These are phyloP conservation scores for Dinoponera quadriceps DNA, from an alignment of 1,140 invertebrate genomes.

Conservation along the genomic window DNA sequence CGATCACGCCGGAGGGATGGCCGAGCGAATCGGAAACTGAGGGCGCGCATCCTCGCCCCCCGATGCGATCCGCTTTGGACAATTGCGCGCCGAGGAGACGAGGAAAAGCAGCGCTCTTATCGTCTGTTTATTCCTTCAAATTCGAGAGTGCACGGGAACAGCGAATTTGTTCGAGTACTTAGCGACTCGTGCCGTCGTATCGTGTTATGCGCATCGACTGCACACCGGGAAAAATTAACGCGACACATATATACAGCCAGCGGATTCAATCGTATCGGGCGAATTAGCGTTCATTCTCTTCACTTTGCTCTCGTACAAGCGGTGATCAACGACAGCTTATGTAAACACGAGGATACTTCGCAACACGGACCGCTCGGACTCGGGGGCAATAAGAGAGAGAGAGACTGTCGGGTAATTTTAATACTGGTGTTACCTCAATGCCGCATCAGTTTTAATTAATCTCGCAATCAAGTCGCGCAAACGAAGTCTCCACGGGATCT, in stretches of 20 bases:
- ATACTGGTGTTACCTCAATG: conserved; percentile 39
- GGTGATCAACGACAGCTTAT: too few relatives aligned
- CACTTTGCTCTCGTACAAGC: too few relatives aligned
- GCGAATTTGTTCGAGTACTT: not conserved
- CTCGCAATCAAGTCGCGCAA: conserved; percentile 50
- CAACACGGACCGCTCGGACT: too few relatives aligned
- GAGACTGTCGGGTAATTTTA: not conserved
- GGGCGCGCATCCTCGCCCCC: not conserved
- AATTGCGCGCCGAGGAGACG: not conserved
- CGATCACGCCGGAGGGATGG: not conserved
- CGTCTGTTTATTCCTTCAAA: conserved; percentile 17
- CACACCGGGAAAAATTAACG: too few relatives aligned
- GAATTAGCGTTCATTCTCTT: too few relatives aligned
- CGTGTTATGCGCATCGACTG: too few relatives aligned
- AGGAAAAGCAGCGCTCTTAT: conserved; percentile 34
- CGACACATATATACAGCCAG: too few relatives aligned
- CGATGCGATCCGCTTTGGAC: conserved; percentile 16
- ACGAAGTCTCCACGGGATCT: conserved; percentile 43
- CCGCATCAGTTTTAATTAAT: conserved; percentile 48
- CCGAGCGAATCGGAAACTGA: conserved; percentile 36
- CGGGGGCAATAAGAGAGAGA: too few relatives aligned
- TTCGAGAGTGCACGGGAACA: conserved; percentile 1
- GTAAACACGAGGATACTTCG: too few relatives aligned
- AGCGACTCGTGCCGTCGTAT: too few relatives aligned
- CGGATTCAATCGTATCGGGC: too few relatives aligned